Conservation (phyloP, 2,888 invertebrate genomes). For the Megamerina dolium region DNA sequence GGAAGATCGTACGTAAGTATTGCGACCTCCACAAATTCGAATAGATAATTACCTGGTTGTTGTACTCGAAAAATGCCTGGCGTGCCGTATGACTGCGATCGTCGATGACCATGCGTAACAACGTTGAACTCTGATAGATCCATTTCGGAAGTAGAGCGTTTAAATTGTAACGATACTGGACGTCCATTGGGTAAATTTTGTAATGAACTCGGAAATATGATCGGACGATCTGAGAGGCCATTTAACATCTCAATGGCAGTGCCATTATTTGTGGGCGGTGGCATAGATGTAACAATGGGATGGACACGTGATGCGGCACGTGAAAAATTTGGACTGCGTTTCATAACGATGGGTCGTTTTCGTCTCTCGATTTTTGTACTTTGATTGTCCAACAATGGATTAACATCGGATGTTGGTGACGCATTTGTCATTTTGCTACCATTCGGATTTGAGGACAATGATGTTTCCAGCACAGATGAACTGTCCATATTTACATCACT, state of each 20-base stretch:
- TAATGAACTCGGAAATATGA: slow-evolving; percentile 22
- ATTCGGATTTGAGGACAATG: slow-evolving; percentile 35
- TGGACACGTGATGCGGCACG: slow-evolving; percentile 30
- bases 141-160: slow-evolving; percentile 44
- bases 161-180: slow-evolving; percentile 38
- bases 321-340: slow-evolving; percentile 42
- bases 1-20: too few species aligned
- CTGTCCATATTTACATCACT: slow-evolving; percentile 35
- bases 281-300: slow-evolving; percentile 18
- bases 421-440: slow-evolving; percentile 12
- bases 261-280: slow-evolving; percentile 7
- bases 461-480: slow-evolving; percentile 27
- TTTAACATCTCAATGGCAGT: slow-evolving; percentile 14
- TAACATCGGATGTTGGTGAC: slow-evolving; percentile 34
- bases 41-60: slow-evolving; percentile 24
- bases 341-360: slow-evolving; percentile 40
- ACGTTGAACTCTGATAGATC: slow-evolving; percentile 33
- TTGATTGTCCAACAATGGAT: slow-evolving; percentile 35
- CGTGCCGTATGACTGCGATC: slow-evolving; percentile 46
- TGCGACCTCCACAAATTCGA: too few species aligned
- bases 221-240: slow-evolving; percentile 11
- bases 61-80: slow-evolving; percentile 34
- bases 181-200: slow-evolving; percentile 24
- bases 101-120: slow-evolving; percentile 32
- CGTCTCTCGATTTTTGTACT: slow-evolving; percentile 32